Conservation (phyloP, 2,113 vertebrate genomes). For the Otis tarda region DNA sequence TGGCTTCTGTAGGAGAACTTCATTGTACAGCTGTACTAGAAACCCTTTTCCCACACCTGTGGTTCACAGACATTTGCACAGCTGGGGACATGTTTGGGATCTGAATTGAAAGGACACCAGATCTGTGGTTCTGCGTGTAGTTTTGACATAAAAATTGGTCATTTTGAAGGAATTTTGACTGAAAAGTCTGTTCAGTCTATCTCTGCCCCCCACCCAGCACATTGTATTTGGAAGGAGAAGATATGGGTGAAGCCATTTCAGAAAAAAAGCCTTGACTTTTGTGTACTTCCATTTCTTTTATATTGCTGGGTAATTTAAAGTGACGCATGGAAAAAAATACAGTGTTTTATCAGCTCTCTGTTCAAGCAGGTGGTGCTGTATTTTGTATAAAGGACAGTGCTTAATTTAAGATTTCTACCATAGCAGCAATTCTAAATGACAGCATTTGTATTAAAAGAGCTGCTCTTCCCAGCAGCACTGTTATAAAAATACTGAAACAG, state of each 20-base stretch:
- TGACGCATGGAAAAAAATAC: background rate
- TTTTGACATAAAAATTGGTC: background rate
- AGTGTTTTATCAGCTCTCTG: conserved; percentile 51
- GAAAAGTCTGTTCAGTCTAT: background rate
- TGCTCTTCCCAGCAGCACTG: conserved; percentile 50
- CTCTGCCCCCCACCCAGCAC: conserved; percentile 10
- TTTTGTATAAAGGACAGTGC: conserved; percentile 52
- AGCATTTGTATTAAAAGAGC: conserved; percentile 60
- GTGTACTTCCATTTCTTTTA: conserved; percentile 51
- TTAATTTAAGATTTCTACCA: conserved; percentile 64
- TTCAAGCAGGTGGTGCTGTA: conserved; percentile 66
- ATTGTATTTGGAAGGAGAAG: conserved; percentile 28
- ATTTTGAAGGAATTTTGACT: conserved; percentile 27
- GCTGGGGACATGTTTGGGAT: background rate
- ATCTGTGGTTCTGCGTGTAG: background rate
- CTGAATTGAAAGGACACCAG: background rate
- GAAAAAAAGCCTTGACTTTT: conserved; percentile 20
- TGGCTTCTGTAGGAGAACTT: background rate
- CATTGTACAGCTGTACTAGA: background rate
- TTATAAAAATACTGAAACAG: conserved; percentile 68
- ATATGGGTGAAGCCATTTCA: background rate
- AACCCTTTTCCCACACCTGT: background rate
- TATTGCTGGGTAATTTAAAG: conserved; percentile 30
- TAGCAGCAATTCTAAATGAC: conserved; percentile 59
- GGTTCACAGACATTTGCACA: background rate